Evolutionary conservation across 2,797 vertebrate species (phyloP).

Genomic region (Taenioides sp.): DNA sequence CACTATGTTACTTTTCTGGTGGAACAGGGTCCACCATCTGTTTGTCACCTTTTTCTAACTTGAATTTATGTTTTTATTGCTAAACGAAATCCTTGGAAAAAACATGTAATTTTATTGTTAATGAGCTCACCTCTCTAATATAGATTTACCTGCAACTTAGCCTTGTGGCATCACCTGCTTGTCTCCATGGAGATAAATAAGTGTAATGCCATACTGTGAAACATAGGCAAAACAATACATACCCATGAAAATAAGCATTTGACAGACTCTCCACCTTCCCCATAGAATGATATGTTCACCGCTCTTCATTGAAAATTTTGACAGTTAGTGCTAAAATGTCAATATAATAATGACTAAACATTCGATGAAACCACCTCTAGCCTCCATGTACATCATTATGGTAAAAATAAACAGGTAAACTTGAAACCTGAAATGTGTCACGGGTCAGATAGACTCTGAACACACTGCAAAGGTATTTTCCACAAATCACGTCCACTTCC

Average conservation of each 20-base stretch:
- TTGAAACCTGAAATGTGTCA: background rate
- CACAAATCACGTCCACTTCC: slow-evolving; percentile 18
- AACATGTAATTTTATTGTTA: background rate
- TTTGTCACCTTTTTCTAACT: background rate
- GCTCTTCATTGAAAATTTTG: background rate
- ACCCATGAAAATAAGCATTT: background rate
- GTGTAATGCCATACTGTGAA: too few species aligned
- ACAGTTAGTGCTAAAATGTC: too few species aligned
- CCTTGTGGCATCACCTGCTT: background rate
- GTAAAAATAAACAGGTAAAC: background rate
- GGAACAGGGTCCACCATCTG: too few species aligned
- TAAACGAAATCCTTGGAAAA: background rate
- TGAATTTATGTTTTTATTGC: background rate
- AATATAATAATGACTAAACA: background rate
- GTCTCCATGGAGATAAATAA: too few species aligned
- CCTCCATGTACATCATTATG: slow-evolving; percentile 1
- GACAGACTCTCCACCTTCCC: background rate
- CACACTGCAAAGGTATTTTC: background rate
- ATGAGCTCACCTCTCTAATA: background rate
- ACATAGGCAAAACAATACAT: background rate
- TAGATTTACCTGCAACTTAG: too few species aligned
- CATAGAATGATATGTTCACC: background rate
- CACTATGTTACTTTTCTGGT: background rate
- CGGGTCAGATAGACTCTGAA: background rate
- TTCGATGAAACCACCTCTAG: background rate